Evolutionary conservation across 2,888 invertebrate genomes (phyloP).

Genomic region (Blastobasis adustella): DNA sequence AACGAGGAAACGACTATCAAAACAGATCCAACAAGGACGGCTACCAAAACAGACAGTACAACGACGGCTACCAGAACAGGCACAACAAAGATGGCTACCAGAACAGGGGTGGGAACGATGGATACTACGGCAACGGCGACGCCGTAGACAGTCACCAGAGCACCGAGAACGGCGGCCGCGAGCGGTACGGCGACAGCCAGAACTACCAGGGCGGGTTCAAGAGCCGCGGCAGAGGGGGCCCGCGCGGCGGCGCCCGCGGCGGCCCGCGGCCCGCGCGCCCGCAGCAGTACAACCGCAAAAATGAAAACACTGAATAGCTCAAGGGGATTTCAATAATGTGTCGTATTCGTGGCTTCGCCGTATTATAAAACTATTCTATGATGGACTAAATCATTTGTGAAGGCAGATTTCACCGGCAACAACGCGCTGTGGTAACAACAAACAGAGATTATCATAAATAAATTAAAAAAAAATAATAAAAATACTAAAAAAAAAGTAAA

Average conservation of each 20-base stretch:
- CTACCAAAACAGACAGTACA: constrained; percentile 44
- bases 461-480: constrained; percentile 39
- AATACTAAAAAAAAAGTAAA: constrained; percentile 74
- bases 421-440: constrained; percentile 73
- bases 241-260: constrained; percentile 33
- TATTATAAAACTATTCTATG: constrained; percentile 24
- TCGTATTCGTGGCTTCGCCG: constrained; percentile 25
- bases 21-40: constrained; percentile 45
- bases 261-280: constrained; percentile 37
- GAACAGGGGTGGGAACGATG: constrained; percentile 40
- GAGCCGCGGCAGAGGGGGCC: constrained; percentile 66
- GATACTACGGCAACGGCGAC: constrained; percentile 60
- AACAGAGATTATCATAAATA: constrained; percentile 76
- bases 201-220: constrained; percentile 74
- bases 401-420: constrained; percentile 83
- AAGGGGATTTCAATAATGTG: constrained; percentile 21
- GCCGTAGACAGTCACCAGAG: constrained; percentile 58
- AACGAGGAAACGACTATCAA: constrained; percentile 40
- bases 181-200: constrained; percentile 63
- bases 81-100: constrained; percentile 47
- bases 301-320: constrained; percentile 49
- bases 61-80: constrained; percentile 51
- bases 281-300: constrained; percentile 52
- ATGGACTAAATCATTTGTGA: constrained; percentile 75
- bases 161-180: constrained; percentile 66